Conservation (phyloP, 2,888 invertebrate species). For the Oscheius myriophilus region DNA sequence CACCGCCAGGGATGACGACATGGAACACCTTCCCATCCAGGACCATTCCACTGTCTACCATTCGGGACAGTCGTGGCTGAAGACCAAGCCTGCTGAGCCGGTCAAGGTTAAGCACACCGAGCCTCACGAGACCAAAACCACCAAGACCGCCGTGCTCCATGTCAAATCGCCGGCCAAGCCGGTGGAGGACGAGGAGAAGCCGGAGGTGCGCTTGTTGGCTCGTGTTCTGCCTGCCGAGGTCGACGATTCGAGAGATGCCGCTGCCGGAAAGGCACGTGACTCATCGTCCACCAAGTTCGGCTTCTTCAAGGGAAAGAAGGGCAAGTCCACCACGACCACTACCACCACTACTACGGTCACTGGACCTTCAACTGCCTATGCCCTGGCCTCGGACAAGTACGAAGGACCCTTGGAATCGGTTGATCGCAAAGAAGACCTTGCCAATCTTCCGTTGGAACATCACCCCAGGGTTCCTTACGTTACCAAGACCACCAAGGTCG, state of each 20-base stretch:
- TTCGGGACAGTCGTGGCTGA: too few relatives aligned
- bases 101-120: too few relatives aligned
- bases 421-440: slow-evolving; percentile 31
- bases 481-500: slow-evolving; percentile 17
- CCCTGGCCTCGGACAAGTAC: slow-evolving; percentile 14
- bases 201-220: neutral
- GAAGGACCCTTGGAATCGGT: slow-evolving; percentile 24
- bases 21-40: too few relatives aligned
- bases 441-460: slow-evolving; percentile 30
- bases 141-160: too few relatives aligned
- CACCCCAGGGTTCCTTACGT: slow-evolving; percentile 28
- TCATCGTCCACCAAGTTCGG: slow-evolving; percentile 7
- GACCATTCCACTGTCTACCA: too few relatives aligned
- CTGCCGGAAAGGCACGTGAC: neutral
- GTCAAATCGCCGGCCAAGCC: neutral
- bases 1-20: too few relatives aligned
- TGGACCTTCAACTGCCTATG: slow-evolving; percentile 1
- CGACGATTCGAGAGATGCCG: neutral
- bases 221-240: neutral
- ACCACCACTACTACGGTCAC: neutral
- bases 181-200: neutral
- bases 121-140: too few relatives aligned
- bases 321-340: neutral
- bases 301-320: neutral
- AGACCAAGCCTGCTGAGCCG: too few relatives aligned